Conservation (phyloP, 2,113 vertebrate species). For the Formicarius rufipectus region DNA sequence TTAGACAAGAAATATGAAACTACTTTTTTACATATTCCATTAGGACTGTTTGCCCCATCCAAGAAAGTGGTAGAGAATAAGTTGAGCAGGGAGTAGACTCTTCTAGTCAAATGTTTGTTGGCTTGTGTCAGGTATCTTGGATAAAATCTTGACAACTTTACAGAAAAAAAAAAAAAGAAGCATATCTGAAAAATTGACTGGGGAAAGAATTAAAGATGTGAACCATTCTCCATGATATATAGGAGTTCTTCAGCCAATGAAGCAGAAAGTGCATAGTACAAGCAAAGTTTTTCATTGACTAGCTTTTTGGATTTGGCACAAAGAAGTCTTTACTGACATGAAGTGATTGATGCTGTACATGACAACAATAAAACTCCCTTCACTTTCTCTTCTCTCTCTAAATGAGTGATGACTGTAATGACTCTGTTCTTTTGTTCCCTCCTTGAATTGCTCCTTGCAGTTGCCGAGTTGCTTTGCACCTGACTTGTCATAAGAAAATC, state of each 20-base stretch:
- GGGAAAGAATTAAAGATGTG: background rate
- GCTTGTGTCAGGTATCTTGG: background rate
- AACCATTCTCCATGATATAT: background rate
- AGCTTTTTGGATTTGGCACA: background rate
- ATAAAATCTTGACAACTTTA: background rate
- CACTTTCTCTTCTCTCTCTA: background rate
- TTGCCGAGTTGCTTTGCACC: slow-evolving; percentile 11
- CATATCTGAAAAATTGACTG: background rate
- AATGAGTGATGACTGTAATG: background rate
- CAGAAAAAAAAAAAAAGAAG: background rate
- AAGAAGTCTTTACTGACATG: background rate
- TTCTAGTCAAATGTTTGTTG: background rate
- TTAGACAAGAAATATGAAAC: slow-evolving; percentile 48
- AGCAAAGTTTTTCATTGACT: slow-evolving; percentile 6
- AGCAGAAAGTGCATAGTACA: background rate
- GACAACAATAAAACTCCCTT: background rate
- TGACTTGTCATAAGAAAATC: slow-evolving; percentile 8
- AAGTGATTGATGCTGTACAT: background rate
- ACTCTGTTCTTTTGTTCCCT: background rate
- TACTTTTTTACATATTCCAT: slow-evolving; percentile 36
- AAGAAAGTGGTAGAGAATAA: slow-evolving; percentile 14
- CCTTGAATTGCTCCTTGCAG: background rate
- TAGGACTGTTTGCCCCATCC: background rate
- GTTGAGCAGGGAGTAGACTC: background rate
- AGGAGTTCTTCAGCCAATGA: background rate